Conservation (phyloP, 2,888 invertebrate species). For the Syritta pipiens region DNA sequence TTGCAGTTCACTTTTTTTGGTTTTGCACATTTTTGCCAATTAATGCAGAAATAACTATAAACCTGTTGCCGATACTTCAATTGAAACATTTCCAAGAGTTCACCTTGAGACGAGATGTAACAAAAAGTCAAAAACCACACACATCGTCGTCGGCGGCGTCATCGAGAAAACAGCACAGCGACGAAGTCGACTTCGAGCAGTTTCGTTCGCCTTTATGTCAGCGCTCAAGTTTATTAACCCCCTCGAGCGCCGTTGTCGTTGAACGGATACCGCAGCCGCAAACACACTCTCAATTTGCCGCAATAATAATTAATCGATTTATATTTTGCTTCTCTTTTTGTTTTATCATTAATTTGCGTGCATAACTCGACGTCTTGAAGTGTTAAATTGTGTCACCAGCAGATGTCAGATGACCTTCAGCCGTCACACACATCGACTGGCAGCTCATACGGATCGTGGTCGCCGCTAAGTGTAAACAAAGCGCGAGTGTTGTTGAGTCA, state of each 20-base stretch:
- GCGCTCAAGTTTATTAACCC: slow-evolving; percentile 56
- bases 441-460: background rate
- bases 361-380: slow-evolving; percentile 23
- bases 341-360: slow-evolving; percentile 31
- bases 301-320: slow-evolving; percentile 26
- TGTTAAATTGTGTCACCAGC: slow-evolving; percentile 20
- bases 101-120: slow-evolving; percentile 36
- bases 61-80: slow-evolving; percentile 27
- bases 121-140: slow-evolving; percentile 25
- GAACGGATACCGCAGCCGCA: background rate
- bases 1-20: slow-evolving; percentile 16
- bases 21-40: slow-evolving; percentile 6
- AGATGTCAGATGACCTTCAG: slow-evolving; percentile 53
- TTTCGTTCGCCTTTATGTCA: slow-evolving; percentile 40
- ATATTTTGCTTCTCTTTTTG: slow-evolving; percentile 1
- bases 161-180: background rate
- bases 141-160: slow-evolving; percentile 1
- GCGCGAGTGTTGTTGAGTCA: background rate
- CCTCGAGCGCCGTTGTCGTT: slow-evolving; percentile 15
- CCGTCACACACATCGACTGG: slow-evolving; percentile 1
- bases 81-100: slow-evolving; percentile 50
- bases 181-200: slow-evolving; percentile 19
- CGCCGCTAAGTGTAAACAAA: slow-evolving; percentile 19
- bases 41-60: slow-evolving; percentile 51
- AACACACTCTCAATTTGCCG: background rate